A percentile compares a stretch with the other conserved stretches of the same genome.
phyloP scores from a whole-genome alignment of 2,888 invertebrate species.

The Sericinus montela region DNA sequence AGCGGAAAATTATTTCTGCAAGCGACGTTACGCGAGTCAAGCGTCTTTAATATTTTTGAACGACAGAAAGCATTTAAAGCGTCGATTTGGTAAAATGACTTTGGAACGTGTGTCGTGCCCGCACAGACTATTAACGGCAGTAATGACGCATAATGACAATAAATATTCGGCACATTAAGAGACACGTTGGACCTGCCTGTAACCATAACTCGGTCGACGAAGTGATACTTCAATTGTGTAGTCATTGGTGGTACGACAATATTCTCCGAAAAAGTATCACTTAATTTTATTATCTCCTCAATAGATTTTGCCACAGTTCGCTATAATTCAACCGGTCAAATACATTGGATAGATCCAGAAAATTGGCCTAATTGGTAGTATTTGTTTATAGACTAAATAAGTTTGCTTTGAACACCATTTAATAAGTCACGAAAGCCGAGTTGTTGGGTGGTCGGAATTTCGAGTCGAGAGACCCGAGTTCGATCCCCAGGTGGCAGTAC shows the following conservation, averaged over 20 bases:
- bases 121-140: conserved; percentile 58
- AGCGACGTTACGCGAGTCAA: conserved; percentile 27
- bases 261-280: background rate
- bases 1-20: conserved; percentile 9
- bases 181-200: conserved; percentile 34
- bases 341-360: too few species aligned
- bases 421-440: too few species aligned
- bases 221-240: conserved; percentile 42
- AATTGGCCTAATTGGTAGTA: too few species aligned
- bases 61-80: conserved; percentile 44
- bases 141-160: conserved; percentile 71
- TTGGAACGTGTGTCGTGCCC: conserved; percentile 50
- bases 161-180: conserved; percentile 60
- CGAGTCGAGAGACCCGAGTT: too few species aligned
- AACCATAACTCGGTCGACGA: conserved; percentile 27
- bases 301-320: too few species aligned
- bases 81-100: conserved; percentile 55
- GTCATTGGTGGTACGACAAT: background rate
- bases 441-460: too few species aligned
- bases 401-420: too few species aligned
- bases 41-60: conserved; percentile 52
- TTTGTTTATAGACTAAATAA: too few species aligned
- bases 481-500: too few species aligned
- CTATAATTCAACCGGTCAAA: too few species aligned
- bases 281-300: too few species aligned